A percentile compares a stretch with the other conserved stretches of the same genome.
phyloP scores from a whole-genome alignment of 2,888 invertebrate species.

The Xiphydria camelus region DNA sequence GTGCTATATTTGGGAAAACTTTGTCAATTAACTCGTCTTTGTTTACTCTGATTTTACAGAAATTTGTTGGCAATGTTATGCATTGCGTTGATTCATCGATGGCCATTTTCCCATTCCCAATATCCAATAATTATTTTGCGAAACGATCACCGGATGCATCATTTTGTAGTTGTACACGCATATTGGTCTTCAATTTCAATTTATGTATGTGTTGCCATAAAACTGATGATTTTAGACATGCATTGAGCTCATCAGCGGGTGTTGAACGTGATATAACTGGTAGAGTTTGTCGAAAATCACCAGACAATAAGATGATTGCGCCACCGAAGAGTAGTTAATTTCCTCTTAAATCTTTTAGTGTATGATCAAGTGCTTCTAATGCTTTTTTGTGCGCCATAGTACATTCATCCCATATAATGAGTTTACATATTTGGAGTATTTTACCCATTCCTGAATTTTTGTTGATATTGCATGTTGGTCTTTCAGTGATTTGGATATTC shows the following conservation, averaged over 20 bases:
- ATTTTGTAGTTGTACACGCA: slow-evolving; percentile 16
- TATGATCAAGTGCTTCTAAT: slow-evolving; percentile 44
- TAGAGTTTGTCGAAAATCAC: slow-evolving; percentile 41
- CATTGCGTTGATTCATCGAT: slow-evolving; percentile 9
- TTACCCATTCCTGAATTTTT: slow-evolving; percentile 21
- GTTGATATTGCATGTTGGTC: slow-evolving; percentile 30
- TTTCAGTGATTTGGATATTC: slow-evolving; percentile 20
- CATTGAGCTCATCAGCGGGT: slow-evolving; percentile 33
- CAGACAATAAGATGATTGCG: slow-evolving; percentile 29
- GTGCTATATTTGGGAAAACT: background rate
- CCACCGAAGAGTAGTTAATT: slow-evolving; percentile 27
- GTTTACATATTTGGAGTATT: slow-evolving; percentile 24
- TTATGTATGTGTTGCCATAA: slow-evolving; percentile 27
- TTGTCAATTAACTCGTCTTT: slow-evolving; percentile 6
- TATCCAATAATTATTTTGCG: slow-evolving; percentile 20
- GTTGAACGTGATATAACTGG: slow-evolving; percentile 33
- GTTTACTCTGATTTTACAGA: slow-evolving; percentile 13
- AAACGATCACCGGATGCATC: slow-evolving; percentile 14
- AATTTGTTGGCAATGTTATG: slow-evolving; percentile 17
- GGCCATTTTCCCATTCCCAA: slow-evolving; percentile 23
- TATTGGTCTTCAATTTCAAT: slow-evolving; percentile 18
- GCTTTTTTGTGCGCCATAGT: slow-evolving; percentile 50
- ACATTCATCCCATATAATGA: slow-evolving; percentile 55
- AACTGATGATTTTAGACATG: slow-evolving; percentile 28
- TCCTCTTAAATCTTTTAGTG: slow-evolving; percentile 28